Percentiles rank a stretch among this genome's conserved stretches.
phyloP scores from a whole-genome alignment of 2,888 invertebrate genomes.

The Stenolophus ochropezus region DNA sequence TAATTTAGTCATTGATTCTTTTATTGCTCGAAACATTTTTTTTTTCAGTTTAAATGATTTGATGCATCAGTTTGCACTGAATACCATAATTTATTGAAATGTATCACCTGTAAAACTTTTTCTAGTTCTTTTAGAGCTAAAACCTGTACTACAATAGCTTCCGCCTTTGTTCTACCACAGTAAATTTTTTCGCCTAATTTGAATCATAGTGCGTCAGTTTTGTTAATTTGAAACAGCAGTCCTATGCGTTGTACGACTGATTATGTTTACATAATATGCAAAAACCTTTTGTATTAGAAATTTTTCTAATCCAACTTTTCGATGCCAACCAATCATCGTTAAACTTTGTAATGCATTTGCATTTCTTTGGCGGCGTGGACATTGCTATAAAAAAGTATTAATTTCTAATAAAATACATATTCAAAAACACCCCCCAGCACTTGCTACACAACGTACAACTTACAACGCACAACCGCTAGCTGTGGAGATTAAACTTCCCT shows the following conservation, averaged over 20 bases:
- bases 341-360: not conserved
- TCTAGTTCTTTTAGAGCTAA: not conserved
- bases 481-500: not conserved
- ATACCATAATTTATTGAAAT: not conserved
- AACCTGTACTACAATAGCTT: too few relatives aligned
- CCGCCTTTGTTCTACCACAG: constrained; percentile 7
- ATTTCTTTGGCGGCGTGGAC: not conserved
- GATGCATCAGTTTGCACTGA: not conserved
- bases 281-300: not conserved
- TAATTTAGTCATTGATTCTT: not conserved
- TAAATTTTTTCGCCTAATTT: not conserved
- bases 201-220: not conserved
- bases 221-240: constrained; percentile 2
- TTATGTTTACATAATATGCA: not conserved
- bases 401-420: not conserved
- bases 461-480: not conserved
- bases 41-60: not conserved
- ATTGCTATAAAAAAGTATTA: not conserved
- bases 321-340: not conserved
- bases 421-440: not conserved
- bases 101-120: not conserved
- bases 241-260: not conserved
- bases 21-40: not conserved
- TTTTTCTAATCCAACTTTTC: not conserved
- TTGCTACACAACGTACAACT: not conserved